Base-by-base conservation (phyloP, 1,140 invertebrate species). In the Drosophila trapezifrons region DNA sequence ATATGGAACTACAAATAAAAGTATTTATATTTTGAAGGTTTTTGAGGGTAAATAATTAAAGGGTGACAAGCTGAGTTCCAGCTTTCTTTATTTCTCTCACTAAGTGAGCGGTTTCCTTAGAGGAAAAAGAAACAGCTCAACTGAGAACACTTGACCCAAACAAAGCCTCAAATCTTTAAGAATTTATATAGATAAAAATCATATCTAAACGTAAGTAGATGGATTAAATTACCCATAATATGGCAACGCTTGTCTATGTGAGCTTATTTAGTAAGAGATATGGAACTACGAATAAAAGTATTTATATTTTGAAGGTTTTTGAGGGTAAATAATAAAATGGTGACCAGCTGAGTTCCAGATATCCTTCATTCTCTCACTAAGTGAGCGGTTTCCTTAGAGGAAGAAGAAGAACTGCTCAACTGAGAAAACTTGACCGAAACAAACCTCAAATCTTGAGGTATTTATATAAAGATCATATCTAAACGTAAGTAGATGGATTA, bases 181-280 rank as follows among this genome's bases (percentile, higher is more conserved):
- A 18, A 29, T 20, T 52, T 2, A 32, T 32, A 22, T n/a, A 22
- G 7, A 13, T 40, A 43, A 42, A 83, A n/a, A 65, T 65, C 58
- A 18, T 32, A 37, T 32, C 12, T 70, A 32, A 47, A 20, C 12
- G 5, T 9, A n/a, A n/a, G 25, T 9, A 2, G 12, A 70, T n/a
- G n/a, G n/a, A 12, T 46, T 37, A 37, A 32, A 45, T 13, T 38
- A n/a, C 1, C n/a, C 22, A 22, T 10, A 13, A 15, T 5, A 51
- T 27, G 12, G 40, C n/a, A 45, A 18, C 0, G 3, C 4, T 2
- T 9, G 15, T 18, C 4, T 12, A n/a, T 10, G 15, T 9, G 15
- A 12, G 37, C 37, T 57, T 32, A 56, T 38, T 20, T 1, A 3
- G 1, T 51, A 18, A 17, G 17, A 32, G 49, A 51, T 51, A 38